A percentile compares a stretch with the other conserved stretches of the same genome.
Conservation (phyloP, 2,113 vertebrate species). For the Muntiacus muntjak region DNA sequence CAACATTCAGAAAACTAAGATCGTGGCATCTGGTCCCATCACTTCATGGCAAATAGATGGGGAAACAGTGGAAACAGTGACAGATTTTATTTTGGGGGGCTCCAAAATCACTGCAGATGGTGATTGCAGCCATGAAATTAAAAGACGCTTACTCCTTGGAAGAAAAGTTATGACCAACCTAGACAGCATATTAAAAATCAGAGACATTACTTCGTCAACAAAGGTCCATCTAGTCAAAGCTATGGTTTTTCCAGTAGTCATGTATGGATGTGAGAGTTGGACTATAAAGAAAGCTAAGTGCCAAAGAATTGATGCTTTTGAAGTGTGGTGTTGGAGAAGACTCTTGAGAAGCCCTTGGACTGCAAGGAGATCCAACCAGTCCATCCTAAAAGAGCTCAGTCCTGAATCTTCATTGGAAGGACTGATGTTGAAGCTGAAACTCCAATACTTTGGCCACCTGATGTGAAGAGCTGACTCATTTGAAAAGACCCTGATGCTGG, state of each 20-base stretch:
- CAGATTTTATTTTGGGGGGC: neutral
- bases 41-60: neutral
- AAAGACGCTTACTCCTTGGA: accelerated
- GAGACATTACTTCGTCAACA: neutral
- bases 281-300: neutral
- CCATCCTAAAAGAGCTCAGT: neutral
- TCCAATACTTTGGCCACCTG: neutral
- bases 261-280: neutral
- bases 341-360: neutral
- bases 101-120: neutral
- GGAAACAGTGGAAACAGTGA: neutral
- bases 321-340: neutral
- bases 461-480: neutral
- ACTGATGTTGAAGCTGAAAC: neutral
- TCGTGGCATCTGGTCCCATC: neutral
- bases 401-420: neutral
- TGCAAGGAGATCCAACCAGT: neutral
- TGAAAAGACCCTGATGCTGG: neutral
- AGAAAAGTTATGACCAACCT: neutral
- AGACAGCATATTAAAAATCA: neutral
- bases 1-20: neutral
- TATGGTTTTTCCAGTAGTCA: neutral
- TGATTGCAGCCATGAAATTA: neutral
- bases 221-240: neutral
- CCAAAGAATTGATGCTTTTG: neutral